These are phyloP conservation scores for Cavia aperea DNA, from an alignment of 2,113 vertebrate genomes.

Conservation along the genomic window DNA sequence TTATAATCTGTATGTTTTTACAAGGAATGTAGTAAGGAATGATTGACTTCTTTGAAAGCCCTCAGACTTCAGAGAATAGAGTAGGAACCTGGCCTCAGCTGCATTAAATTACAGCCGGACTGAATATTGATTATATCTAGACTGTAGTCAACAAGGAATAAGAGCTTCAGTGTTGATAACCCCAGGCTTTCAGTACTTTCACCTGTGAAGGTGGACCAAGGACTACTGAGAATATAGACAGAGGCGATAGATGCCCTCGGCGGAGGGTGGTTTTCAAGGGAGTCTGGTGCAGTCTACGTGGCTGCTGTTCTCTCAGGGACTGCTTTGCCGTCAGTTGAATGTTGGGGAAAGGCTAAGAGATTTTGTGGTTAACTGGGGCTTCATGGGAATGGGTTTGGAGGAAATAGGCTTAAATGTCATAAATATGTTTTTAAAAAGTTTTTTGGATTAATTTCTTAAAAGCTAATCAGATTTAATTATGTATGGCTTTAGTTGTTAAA, in stretches of 20 bases:
- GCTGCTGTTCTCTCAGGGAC: neutral
- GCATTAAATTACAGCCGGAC: slow-evolving; percentile 51
- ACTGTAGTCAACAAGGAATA: slow-evolving; percentile 43
- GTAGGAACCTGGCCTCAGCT: neutral
- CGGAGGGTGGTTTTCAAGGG: neutral
- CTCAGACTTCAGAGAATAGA: slow-evolving; percentile 43
- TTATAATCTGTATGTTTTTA: slow-evolving; percentile 47
- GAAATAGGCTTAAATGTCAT: neutral
- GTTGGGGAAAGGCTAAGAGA: neutral
- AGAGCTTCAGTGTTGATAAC: slow-evolving; percentile 26
- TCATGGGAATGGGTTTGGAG: slow-evolving; percentile 21
- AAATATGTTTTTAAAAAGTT: neutral
- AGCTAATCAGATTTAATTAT: slow-evolving; percentile 31
- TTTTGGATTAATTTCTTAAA: neutral
- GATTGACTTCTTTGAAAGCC: slow-evolving; percentile 47
- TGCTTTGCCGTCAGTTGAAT: neutral
- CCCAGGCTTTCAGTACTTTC: slow-evolving; percentile 43
- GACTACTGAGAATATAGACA: neutral
- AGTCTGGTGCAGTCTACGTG: neutral
- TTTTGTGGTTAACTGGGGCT: neutral
- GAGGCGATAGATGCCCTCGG: neutral
- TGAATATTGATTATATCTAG: slow-evolving; percentile 50
- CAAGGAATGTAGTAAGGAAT: slow-evolving; percentile 37
- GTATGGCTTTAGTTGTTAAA: slow-evolving; percentile 39
- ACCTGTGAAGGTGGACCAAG: slow-evolving; percentile 28